Evolutionary conservation across 2,888 invertebrate species (phyloP).

Genomic region (Pinctada fucata): DNA sequence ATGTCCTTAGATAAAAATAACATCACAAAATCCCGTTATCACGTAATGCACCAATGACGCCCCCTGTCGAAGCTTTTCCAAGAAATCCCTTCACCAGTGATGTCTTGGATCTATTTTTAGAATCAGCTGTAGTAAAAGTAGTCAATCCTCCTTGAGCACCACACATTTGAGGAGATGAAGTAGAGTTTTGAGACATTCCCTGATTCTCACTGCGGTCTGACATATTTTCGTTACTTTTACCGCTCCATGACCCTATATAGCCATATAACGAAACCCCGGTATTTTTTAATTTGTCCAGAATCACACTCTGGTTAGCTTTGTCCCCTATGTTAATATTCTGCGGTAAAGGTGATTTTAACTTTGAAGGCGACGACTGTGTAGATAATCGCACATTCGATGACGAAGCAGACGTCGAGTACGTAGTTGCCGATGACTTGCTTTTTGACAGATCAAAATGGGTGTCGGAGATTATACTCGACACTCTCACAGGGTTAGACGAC

Average conservation of each 20-base stretch:
- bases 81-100: constrained; percentile 40
- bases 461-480: constrained; percentile 41
- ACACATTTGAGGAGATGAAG: constrained; percentile 19
- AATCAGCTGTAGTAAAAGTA: constrained; percentile 11
- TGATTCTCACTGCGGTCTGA: neutral
- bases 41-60: constrained; percentile 62
- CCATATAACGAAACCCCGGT: constrained; percentile 61
- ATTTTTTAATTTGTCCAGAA: constrained; percentile 61
- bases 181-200: neutral
- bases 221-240: constrained; percentile 30
- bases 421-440: constrained; percentile 27
- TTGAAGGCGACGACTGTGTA: constrained; percentile 11
- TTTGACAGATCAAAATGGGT: constrained; percentile 41
- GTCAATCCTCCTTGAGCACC: constrained; percentile 25
- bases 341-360: constrained; percentile 3
- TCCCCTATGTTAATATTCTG: neutral
- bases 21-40: neutral
- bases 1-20: neutral
- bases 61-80: constrained; percentile 47
- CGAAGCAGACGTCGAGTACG: constrained; percentile 44
- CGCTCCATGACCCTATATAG: constrained; percentile 42
- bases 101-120: constrained; percentile 17
- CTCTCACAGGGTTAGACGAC: constrained; percentile 7
- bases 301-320: constrained; percentile 27
- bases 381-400: constrained; percentile 27